Conservation (phyloP, 2,113 vertebrate genomes). For the Cyprinodon tularosa region DNA sequence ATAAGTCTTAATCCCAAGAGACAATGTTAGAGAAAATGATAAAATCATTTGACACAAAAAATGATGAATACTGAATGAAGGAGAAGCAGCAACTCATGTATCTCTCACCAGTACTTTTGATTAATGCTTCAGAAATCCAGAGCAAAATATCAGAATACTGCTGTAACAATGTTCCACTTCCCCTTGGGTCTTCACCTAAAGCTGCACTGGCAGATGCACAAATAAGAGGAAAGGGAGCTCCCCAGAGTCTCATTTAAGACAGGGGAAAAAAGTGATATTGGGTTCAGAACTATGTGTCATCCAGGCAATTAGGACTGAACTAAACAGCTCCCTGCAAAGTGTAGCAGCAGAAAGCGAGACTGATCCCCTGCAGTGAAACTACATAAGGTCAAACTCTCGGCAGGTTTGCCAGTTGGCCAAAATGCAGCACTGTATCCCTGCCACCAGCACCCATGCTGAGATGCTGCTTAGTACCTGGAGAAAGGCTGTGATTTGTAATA, state of each 20-base stretch:
- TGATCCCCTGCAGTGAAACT: slow-evolving; percentile 45
- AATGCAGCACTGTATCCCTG: slow-evolving; percentile 44
- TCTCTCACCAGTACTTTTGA: slow-evolving; percentile 42
- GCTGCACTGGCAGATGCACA: slow-evolving; percentile 30
- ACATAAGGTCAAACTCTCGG: slow-evolving; percentile 57
- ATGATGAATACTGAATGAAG: slow-evolving; percentile 22
- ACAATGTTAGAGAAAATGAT: slow-evolving; percentile 28
- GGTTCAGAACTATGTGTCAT: slow-evolving; percentile 42
- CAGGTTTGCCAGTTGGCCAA: slow-evolving; percentile 57
- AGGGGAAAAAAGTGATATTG: slow-evolving; percentile 22
- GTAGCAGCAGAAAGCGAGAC: slow-evolving; percentile 47
- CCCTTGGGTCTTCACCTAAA: slow-evolving; percentile 20
- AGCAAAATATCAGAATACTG: slow-evolving; percentile 14
- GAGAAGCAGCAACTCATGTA: not conserved
- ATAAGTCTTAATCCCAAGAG: slow-evolving; percentile 25
- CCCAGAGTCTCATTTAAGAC: slow-evolving; percentile 21
- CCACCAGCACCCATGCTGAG: slow-evolving; percentile 56
- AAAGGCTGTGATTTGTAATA: slow-evolving; percentile 60
- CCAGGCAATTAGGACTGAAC: slow-evolving; percentile 55
- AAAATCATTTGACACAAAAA: slow-evolving; percentile 35
- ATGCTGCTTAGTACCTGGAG: slow-evolving; percentile 58
- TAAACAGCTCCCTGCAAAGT: slow-evolving; percentile 49
- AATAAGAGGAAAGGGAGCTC: slow-evolving; percentile 11
- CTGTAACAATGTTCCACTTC: slow-evolving; percentile 28
- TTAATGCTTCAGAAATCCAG: slow-evolving; percentile 33